A percentile compares a stretch with the other conserved stretches of the same genome.
Conservation (phyloP, 2,888 invertebrate genomes). For the Petrolisthes manimaculis region DNA sequence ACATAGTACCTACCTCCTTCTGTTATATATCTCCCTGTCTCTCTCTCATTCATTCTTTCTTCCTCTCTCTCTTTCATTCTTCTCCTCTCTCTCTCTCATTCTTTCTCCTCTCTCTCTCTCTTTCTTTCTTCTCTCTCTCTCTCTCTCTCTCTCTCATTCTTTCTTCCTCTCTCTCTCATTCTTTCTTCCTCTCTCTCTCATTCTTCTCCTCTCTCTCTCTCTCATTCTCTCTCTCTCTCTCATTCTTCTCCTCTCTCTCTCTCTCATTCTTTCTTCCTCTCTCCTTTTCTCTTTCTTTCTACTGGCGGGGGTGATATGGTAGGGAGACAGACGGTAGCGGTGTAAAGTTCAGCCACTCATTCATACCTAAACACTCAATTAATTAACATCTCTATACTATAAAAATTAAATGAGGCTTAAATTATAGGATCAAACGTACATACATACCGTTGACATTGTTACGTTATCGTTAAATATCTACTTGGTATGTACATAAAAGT, state of each 20-base stretch:
- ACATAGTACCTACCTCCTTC: no score
- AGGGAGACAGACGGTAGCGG: not conserved
- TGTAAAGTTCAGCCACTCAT: no score
- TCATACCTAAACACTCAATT: no score
- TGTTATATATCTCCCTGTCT: not conserved
- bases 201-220: not conserved
- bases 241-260: not conserved
- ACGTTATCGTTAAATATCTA: no score
- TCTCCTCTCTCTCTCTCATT: not conserved
- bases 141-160: not conserved
- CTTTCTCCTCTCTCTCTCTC: not conserved
- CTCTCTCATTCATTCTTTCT: not conserved
- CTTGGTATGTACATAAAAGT: no score
- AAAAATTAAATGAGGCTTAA: no score
- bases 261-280: not conserved
- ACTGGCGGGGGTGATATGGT: not conserved
- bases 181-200: constrained; percentile 2
- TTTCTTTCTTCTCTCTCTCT: not conserved
- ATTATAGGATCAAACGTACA: no score
- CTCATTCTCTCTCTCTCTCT: not conserved
- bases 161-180: not conserved
- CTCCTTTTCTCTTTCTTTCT: not conserved
- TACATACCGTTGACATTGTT: no score
- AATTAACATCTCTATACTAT: no score
- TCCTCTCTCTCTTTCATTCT: not conserved